Conservation (phyloP, 2,888 invertebrate species). For the Yponomeuta plumbellus region DNA sequence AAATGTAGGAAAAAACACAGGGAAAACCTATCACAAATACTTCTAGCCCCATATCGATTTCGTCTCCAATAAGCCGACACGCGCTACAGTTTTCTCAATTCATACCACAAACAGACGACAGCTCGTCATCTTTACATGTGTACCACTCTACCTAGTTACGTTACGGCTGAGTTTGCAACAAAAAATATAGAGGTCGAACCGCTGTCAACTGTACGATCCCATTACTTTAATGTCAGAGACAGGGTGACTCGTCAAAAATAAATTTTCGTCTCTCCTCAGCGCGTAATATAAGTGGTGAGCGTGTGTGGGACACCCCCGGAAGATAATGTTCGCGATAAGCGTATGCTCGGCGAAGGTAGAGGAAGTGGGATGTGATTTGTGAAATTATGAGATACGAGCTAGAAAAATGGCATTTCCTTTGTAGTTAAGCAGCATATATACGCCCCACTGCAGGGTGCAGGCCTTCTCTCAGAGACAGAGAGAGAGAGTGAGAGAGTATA, state of each 20-base stretch:
- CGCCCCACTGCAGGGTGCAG: too few species aligned
- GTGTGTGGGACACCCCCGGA: not conserved
- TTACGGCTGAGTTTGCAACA: not conserved
- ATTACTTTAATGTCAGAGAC: slow-evolving; percentile 6
- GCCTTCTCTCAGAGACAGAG: too few species aligned
- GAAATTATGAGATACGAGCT: not conserved
- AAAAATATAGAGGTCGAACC: not conserved
- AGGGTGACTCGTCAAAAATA: slow-evolving; percentile 13
- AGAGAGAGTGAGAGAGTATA: too few species aligned
- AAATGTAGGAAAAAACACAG: too few species aligned
- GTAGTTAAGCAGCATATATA: too few species aligned
- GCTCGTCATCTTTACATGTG: too few species aligned
- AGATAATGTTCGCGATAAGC: not conserved
- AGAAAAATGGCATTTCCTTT: too few species aligned
- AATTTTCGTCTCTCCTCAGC: not conserved
- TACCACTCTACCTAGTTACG: too few species aligned
- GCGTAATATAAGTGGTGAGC: not conserved
- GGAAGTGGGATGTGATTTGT: not conserved
- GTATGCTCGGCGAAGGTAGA: slow-evolving; percentile 2
- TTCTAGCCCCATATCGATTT: not conserved
- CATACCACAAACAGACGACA: not conserved
- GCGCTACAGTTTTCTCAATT: not conserved
- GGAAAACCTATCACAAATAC: too few species aligned
- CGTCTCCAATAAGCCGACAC: not conserved
- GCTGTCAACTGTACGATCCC: not conserved